Evolutionary conservation across 2,797 vertebrate genomes (phyloP), one percentile per base, ranked within the genome.

Genomic region (Miichthys miiuy): DNA sequence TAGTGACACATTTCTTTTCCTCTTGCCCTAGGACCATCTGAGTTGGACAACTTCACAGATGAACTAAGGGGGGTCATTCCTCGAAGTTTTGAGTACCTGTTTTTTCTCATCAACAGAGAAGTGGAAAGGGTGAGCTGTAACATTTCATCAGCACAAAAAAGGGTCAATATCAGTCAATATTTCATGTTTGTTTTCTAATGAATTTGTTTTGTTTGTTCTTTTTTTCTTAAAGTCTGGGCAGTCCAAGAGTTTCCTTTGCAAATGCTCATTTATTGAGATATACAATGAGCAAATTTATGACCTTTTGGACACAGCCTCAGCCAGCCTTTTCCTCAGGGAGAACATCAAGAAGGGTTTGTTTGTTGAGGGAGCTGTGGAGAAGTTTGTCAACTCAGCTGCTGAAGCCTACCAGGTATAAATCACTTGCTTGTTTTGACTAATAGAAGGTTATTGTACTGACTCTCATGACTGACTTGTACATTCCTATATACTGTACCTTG

Each of bases 241-340:
- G 63, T 94, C 94, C 18, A 99, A 97, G 92, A 98, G 94, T 83
- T 99, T 99, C 90, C 96, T 99, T 50, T 99, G 98, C 89, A 99
- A 99, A 89, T 99, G 97, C 84, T 99, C 98, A 4, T 99, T 99
- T 83, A 99, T 98, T 75, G 98, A 99, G 91, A 99, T 99, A 83
- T 99, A 99, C 94, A 99, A 99, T 2, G 98, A 99, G 75, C 98
- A 99, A 94, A 97, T 99, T 81, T 99, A 96, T 81, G 98, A 99
- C 87, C 96, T 99, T 5, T 86, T 99, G 91, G 98, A 99, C 91
- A 96, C 97, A 1, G 97, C 98, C 7, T 98, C 98, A 2, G 88
- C 96, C 60, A 97, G 96, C 74, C 96, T 99, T 5, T 97, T 98
- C 70, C 93, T 99, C 52, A 90, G 98, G 69, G 98, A 99, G 44